A percentile compares a stretch with the other conserved stretches of the same genome.
These are phyloP conservation scores for Exephanes ischioxanthus DNA, from an alignment of 2,888 invertebrate species.

Conservation along the genomic window DNA sequence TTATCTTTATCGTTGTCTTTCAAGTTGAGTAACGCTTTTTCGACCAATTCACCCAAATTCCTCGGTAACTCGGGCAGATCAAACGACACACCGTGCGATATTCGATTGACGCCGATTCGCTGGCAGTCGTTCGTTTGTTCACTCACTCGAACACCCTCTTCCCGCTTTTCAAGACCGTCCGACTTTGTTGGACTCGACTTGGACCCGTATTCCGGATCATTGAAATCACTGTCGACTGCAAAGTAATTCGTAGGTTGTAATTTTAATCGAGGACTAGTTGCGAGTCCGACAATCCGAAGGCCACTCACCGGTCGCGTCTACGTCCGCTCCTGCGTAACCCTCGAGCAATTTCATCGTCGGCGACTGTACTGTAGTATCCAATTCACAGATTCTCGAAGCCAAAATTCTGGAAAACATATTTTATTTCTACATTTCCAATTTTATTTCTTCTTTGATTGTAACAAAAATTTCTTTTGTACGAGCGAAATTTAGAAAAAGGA, in stretches of 20 bases:
- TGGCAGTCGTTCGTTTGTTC: constrained; percentile 64
- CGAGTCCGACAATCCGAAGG: constrained; percentile 11
- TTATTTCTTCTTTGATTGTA: constrained; percentile 16
- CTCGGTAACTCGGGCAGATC: constrained; percentile 77
- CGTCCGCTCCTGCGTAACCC: constrained; percentile 86
- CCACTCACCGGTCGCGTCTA: constrained; percentile 81
- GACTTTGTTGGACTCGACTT: constrained; percentile 48
- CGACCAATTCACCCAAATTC: constrained; percentile 78
- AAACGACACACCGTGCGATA: constrained; percentile 66
- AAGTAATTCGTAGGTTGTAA: constrained; percentile 16
- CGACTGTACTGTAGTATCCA: constrained; percentile 91
- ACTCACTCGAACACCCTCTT: constrained; percentile 63
- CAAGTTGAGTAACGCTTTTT: constrained; percentile 80
- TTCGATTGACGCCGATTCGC: constrained; percentile 42
- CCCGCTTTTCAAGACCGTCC: constrained; percentile 60
- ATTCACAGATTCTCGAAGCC: constrained; percentile 92
- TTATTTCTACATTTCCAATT: not conserved
- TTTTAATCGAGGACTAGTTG: not conserved
- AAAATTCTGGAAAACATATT: constrained; percentile 88
- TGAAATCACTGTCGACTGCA: constrained; percentile 62
- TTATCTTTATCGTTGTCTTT: constrained; percentile 74
- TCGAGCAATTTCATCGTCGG: constrained; percentile 90
- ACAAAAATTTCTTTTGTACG: not conserved
- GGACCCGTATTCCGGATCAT: constrained; percentile 59
- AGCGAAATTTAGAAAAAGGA: not conserved